A percentile compares a stretch with the other conserved stretches of the same genome.
These are phyloP conservation scores for Semnornis frantzii DNA, from an alignment of 2,113 vertebrate genomes.

Conservation along the genomic window DNA sequence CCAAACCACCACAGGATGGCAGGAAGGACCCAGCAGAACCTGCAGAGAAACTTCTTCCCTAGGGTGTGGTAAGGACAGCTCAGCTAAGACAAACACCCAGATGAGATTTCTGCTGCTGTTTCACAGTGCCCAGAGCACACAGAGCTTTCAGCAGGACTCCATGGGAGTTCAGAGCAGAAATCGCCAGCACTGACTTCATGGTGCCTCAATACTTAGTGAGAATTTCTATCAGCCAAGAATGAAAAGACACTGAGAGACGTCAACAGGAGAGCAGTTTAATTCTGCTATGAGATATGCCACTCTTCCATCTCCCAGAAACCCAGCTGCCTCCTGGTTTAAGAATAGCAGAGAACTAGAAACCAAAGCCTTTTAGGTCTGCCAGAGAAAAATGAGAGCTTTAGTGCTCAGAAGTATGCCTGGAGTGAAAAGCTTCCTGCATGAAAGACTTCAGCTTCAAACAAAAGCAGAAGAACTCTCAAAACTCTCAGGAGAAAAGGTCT, in stretches of 20 bases:
- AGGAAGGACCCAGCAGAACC: background rate
- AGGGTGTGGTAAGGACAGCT: background rate
- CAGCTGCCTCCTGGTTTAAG: background rate
- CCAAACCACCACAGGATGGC: background rate
- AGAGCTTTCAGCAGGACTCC: background rate
- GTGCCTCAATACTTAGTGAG: background rate
- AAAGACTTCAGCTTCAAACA: background rate
- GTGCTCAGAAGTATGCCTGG: background rate
- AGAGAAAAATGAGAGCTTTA: background rate
- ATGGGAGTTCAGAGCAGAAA: background rate
- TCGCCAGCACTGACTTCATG: background rate
- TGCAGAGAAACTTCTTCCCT: background rate
- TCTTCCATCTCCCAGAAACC: background rate
- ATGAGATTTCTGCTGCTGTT: background rate
- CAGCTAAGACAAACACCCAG: background rate
- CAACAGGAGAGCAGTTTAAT: background rate
- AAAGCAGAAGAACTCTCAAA: background rate
- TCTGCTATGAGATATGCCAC: background rate
- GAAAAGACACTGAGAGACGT: background rate
- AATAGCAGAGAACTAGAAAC: conserved; percentile 4
- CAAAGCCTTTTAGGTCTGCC: background rate
- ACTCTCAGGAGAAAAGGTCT: background rate
- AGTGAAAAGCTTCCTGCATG: background rate
- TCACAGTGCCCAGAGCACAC: background rate
- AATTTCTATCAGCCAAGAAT: background rate